phyloP scores from a whole-genome alignment of 1,140 invertebrate species.

The Branchinecta lindahli region DNA sequence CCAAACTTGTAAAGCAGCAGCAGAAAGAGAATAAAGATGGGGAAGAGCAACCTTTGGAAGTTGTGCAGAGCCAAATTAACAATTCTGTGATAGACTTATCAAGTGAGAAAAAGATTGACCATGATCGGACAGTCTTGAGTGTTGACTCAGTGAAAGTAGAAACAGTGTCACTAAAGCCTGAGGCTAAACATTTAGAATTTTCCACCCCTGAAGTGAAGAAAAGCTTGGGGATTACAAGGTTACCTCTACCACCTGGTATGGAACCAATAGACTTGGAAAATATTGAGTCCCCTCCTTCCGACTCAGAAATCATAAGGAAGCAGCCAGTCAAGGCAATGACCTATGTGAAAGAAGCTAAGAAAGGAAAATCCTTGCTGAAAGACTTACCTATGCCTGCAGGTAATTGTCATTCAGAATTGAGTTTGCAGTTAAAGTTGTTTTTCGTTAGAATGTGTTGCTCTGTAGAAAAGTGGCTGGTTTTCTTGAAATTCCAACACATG shows the following conservation, averaged over 20 bases:
- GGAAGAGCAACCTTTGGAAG: neutral
- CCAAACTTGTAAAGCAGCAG: constrained; percentile 3
- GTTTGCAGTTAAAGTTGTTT: constrained; percentile 6
- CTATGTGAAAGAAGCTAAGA: constrained; percentile 41
- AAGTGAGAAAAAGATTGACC: too few relatives aligned
- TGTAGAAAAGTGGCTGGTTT: neutral
- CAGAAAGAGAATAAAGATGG: neutral
- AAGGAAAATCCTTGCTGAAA: constrained; percentile 36
- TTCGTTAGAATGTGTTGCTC: neutral
- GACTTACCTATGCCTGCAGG: constrained; percentile 78
- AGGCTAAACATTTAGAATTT: neutral
- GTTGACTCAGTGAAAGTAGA: neutral
- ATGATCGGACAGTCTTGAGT: neutral
- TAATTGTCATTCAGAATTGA: constrained; percentile 29
- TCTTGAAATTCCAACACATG: too few relatives aligned
- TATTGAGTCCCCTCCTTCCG: constrained; percentile 50
- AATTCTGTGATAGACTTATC: too few relatives aligned
- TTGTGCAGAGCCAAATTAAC: neutral
- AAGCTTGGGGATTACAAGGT: constrained; percentile 25
- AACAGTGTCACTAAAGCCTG: neutral
- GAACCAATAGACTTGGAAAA: constrained; percentile 37
- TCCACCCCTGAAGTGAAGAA: neutral
- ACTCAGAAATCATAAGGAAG: constrained; percentile 38
- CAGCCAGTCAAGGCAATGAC: constrained; percentile 30
- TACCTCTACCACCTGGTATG: constrained; percentile 70